Evolutionary conservation across 2,888 invertebrate genomes (phyloP).

Genomic region (Platynereis dumerilii): DNA sequence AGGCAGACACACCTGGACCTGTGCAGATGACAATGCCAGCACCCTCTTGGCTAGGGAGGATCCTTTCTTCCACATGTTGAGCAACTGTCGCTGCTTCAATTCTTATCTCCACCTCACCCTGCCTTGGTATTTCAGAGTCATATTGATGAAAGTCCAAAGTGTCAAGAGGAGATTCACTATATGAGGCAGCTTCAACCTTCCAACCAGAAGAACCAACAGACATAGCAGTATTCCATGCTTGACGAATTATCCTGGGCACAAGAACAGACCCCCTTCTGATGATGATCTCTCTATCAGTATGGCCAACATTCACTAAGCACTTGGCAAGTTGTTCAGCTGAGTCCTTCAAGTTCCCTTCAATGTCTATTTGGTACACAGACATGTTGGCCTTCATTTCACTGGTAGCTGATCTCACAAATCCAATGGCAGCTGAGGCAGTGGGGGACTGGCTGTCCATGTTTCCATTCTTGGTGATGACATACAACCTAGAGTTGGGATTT

Average conservation of each 20-base stretch:
- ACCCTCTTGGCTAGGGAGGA: not conserved
- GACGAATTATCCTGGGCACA: constrained; percentile 4
- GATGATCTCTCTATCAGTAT: constrained; percentile 1
- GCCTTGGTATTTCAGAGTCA: not conserved
- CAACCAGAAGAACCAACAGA: not conserved
- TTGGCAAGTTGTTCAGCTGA: not conserved
- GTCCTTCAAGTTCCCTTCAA: not conserved
- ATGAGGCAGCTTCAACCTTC: constrained; percentile 6
- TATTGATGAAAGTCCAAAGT: not conserved
- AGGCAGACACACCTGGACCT: not conserved
- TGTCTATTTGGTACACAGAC: constrained; percentile 5
- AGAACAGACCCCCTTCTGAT: not conserved
- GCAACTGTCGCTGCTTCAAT: constrained; percentile 4
- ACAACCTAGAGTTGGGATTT: not conserved
- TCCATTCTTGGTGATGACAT: not conserved
- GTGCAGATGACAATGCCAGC: constrained; percentile 10
- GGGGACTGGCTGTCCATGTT: not conserved
- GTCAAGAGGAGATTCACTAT: not conserved
- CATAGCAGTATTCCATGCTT: not conserved
- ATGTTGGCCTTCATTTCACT: constrained; percentile 12
- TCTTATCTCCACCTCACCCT: constrained; percentile 2
- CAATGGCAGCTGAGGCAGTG: not conserved
- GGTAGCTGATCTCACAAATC: constrained; percentile 13
- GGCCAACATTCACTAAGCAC: not conserved
- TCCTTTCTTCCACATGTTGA: not conserved